These are phyloP conservation scores for Pogonus chalceus DNA, from an alignment of 1,140 invertebrate genomes.

Conservation along the genomic window DNA sequence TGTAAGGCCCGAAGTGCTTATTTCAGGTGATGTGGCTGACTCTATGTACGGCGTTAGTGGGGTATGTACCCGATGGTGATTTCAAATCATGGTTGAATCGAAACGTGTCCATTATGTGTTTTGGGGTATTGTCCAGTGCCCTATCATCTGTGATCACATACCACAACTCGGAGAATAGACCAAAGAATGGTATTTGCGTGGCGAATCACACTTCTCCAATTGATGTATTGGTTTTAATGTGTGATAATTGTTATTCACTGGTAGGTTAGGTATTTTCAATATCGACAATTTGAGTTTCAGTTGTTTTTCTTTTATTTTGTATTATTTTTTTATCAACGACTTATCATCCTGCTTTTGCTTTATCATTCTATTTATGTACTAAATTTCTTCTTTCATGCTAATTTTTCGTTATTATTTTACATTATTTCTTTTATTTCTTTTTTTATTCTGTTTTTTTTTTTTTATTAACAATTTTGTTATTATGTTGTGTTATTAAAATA, in stretches of 20 bases:
- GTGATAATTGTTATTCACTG: slow-evolving; percentile 96
- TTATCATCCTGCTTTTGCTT: background rate
- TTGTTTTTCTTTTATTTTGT: slow-evolving; percentile 8
- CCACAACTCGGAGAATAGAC: slow-evolving; percentile 74
- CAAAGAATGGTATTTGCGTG: slow-evolving; percentile 85
- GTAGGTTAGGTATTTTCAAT: slow-evolving; percentile 46
- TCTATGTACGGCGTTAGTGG: slow-evolving; percentile 71
- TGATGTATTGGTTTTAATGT: slow-evolving; percentile 92
- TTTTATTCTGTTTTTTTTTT: background rate
- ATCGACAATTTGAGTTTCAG: background rate
- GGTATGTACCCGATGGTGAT: slow-evolving; percentile 64
- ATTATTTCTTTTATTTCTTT: background rate
- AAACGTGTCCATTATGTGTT: slow-evolving; percentile 75
- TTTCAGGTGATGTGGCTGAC: slow-evolving; percentile 74
- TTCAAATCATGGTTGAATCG: slow-evolving; percentile 70
- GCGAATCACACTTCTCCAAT: slow-evolving; percentile 99
- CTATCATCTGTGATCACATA: slow-evolving; percentile 84
- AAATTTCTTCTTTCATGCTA: slow-evolving; percentile 1
- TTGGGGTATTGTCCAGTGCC: slow-evolving; percentile 76
- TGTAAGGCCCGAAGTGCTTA: slow-evolving; percentile 9
- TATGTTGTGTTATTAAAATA: no score
- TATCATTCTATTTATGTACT: slow-evolving; percentile 1
- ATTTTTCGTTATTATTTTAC: background rate
- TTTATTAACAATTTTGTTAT: no score
- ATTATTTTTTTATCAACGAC: slow-evolving; percentile 1